Evolutionary conservation across 2,113 vertebrate genomes (phyloP).

Genomic region (Hyaena hyaena): DNA sequence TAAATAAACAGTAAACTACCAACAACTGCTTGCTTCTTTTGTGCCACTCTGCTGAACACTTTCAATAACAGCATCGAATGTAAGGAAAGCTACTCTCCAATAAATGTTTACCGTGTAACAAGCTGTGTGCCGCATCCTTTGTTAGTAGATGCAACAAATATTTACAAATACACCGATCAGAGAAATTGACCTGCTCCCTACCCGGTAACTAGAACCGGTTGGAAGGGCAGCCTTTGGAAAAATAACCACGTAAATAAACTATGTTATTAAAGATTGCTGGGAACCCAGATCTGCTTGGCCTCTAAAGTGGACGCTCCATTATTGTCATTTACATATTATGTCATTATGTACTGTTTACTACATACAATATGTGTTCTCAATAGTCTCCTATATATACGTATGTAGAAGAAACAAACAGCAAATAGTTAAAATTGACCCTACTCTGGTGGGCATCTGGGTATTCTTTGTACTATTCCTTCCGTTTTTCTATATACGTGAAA

Average conservation of each 20-base stretch:
- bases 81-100: conserved; percentile 31
- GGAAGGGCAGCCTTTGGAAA: conserved; percentile 6
- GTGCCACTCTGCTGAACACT: conserved; percentile 34
- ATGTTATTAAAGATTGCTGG: background rate
- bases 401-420: background rate
- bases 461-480: background rate
- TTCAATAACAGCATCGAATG: background rate
- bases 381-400: background rate
- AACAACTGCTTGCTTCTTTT: conserved; percentile 50
- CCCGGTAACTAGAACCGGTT: background rate
- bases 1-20: conserved; percentile 54
- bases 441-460: too few relatives aligned
- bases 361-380: background rate
- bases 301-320: background rate
- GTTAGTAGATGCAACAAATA: background rate
- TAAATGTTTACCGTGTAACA: background rate
- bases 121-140: background rate
- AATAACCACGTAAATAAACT: background rate
- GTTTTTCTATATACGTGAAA: background rate
- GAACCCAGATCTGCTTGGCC: background rate
- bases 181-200: background rate
- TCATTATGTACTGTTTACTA: background rate
- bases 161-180: background rate
- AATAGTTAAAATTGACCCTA: background rate
- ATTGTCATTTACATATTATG: background rate